phyloP scores from a whole-genome alignment of 2,888 invertebrate species.

The Alloplasta piceator region DNA sequence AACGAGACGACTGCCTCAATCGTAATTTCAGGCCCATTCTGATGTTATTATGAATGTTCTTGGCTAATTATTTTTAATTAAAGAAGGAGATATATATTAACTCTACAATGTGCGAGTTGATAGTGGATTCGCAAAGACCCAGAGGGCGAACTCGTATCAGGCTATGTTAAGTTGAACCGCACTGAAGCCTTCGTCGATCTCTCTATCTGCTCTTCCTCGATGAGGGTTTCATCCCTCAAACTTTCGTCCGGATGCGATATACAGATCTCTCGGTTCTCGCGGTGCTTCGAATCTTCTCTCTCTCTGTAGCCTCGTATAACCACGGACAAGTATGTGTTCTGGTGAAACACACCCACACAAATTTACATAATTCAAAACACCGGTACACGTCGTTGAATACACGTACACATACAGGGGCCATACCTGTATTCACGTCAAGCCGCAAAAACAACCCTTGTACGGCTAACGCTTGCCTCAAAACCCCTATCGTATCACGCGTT shows the following conservation, averaged over 20 bases:
- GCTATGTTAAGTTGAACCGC: constrained; percentile 7
- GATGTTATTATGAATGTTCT: too few relatives aligned
- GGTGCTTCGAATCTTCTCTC: constrained; percentile 19
- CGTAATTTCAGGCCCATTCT: too few relatives aligned
- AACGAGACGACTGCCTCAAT: too few relatives aligned
- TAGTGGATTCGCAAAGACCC: background rate
- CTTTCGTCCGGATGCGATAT: constrained; percentile 15
- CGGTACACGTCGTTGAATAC: background rate
- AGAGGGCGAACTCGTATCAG: too few relatives aligned
- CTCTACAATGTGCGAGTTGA: background rate
- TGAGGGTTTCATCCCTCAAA: constrained; percentile 30
- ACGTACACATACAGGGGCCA: background rate
- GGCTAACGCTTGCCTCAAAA: background rate
- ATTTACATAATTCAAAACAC: too few relatives aligned
- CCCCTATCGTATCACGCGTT: constrained; percentile 45
- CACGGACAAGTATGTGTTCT: constrained; percentile 8
- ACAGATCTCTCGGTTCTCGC: constrained; percentile 8
- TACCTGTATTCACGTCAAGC: constrained; percentile 33
- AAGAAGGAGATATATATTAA: background rate
- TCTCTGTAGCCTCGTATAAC: constrained; percentile 16
- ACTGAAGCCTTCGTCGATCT: background rate
- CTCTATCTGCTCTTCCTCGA: constrained; percentile 7
- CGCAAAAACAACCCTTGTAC: constrained; percentile 52
- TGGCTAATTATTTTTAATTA: too few relatives aligned
- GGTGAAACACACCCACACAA: too few relatives aligned